These are phyloP conservation scores for Sinonovacula constricta DNA, from an alignment of 1,140 invertebrate genomes.

Conservation along the genomic window DNA sequence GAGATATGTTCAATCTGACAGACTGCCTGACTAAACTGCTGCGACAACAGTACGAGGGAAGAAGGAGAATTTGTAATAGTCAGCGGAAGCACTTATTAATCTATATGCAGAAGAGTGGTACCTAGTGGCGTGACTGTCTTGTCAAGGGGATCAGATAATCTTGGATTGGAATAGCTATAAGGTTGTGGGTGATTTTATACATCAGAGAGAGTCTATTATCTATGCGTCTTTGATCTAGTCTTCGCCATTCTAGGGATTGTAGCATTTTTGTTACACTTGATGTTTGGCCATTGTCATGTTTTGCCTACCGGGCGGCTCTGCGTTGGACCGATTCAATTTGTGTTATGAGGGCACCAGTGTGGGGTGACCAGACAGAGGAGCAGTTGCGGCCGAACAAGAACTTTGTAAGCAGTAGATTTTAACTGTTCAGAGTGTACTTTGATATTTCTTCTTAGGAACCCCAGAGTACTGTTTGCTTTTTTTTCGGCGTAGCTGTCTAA, in stretches of 20 bases:
- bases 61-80: too few species aligned
- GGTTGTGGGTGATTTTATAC: too few species aligned
- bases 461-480: conserved; percentile 22
- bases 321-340: conserved; percentile 11
- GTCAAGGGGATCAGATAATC: too few species aligned
- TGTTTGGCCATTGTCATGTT: neutral
- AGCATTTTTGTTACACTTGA: conserved; percentile 38
- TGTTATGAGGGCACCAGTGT: neutral
- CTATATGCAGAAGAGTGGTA: too few species aligned
- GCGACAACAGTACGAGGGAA: neutral
- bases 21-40: conserved; percentile 5
- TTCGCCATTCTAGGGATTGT: conserved; percentile 1
- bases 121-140: too few species aligned
- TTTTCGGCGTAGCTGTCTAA: neutral
- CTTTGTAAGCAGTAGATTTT: conserved; percentile 3
- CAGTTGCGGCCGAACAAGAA: conserved; percentile 11
- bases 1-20: neutral
- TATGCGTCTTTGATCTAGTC: neutral
- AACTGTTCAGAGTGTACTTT: neutral
- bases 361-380: conserved; percentile 14
- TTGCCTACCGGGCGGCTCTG: conserved; percentile 9
- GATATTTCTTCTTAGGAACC: conserved; percentile 5
- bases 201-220: conserved; percentile 7
- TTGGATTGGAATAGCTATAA: too few species aligned
- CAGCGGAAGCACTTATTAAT: too few species aligned